Percentiles rank a stretch among this genome's conserved stretches.
These are phyloP conservation scores for Oxycera nigricornis DNA, from an alignment of 2,888 invertebrate species.

Conservation along the genomic window DNA sequence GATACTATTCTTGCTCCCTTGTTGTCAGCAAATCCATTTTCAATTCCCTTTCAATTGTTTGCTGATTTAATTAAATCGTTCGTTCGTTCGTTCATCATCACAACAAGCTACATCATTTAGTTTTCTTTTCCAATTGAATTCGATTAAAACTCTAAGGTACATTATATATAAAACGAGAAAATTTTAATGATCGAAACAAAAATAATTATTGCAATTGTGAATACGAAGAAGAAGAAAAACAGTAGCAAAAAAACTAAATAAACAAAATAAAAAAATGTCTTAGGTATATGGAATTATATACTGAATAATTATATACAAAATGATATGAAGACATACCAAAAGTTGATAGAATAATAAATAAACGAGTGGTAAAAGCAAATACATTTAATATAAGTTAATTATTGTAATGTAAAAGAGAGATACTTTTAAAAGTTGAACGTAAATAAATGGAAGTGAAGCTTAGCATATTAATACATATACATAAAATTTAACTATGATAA, in stretches of 20 bases:
- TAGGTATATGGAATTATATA: conserved; percentile 30
- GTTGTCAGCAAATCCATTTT: neutral
- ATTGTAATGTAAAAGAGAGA: neutral
- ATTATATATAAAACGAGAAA: no score
- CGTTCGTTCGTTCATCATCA: neutral
- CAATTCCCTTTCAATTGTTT: neutral
- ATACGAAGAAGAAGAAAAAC: neutral
- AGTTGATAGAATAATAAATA: conserved; percentile 21
- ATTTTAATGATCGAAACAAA: neutral
- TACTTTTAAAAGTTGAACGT: conserved; percentile 2
- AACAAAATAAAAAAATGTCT: conserved; percentile 9
- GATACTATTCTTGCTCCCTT: neutral
- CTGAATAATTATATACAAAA: conserved; percentile 24
- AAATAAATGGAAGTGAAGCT: conserved; percentile 11
- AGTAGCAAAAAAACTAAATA: neutral
- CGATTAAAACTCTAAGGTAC: no score
- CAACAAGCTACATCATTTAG: no score
- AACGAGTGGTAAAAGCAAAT: neutral
- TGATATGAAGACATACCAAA: conserved; percentile 30
- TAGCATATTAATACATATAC: conserved; percentile 31
- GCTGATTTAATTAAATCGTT: neutral
- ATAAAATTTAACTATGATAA: conserved; percentile 10
- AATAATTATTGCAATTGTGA: neutral
- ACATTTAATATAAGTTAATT: conserved; percentile 1
- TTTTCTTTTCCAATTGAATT: no score